Conservation (phyloP, 2,888 invertebrate genomes). For the Cephus runcator region DNA sequence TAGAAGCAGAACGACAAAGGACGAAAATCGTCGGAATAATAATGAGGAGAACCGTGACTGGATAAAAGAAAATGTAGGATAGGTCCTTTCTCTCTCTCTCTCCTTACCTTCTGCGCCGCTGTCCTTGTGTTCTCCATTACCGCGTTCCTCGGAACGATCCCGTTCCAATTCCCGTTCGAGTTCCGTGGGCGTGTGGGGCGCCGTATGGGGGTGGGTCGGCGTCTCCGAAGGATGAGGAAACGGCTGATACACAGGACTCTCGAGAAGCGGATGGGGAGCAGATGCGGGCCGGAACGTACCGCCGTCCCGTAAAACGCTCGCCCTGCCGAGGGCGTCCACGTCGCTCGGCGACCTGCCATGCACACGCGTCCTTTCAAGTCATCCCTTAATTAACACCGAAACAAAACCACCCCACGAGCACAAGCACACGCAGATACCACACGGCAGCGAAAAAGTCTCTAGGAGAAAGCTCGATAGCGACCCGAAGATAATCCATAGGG, state of each 20-base stretch:
- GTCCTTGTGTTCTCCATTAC: conserved; percentile 57
- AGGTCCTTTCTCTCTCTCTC: not conserved
- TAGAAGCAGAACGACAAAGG: not conserved
- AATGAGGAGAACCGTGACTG: not conserved
- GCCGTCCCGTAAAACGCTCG: conserved; percentile 76
- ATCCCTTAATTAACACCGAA: not conserved
- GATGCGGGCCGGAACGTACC: conserved; percentile 68
- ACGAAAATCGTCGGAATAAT: not conserved
- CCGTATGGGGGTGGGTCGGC: conserved; percentile 54
- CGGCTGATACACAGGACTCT: conserved; percentile 57
- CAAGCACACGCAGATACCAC: not conserved
- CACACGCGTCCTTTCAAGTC: not conserved
- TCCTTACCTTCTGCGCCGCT: conserved; percentile 58
- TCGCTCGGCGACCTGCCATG: conserved; percentile 58
- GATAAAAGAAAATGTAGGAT: not conserved
- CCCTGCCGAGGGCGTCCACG: conserved; percentile 66
- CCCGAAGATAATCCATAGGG: not conserved
- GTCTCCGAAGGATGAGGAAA: conserved; percentile 55
- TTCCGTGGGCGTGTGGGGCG: conserved; percentile 60
- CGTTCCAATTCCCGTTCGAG: conserved; percentile 59
- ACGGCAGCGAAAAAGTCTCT: not conserved
- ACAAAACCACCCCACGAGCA: not conserved
- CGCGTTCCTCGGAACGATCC: conserved; percentile 56
- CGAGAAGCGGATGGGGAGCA: conserved; percentile 70
- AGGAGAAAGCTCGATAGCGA: not conserved